phyloP scores from a whole-genome alignment of 2,113 vertebrate genomes.

The Ceuthmochares aereus region DNA sequence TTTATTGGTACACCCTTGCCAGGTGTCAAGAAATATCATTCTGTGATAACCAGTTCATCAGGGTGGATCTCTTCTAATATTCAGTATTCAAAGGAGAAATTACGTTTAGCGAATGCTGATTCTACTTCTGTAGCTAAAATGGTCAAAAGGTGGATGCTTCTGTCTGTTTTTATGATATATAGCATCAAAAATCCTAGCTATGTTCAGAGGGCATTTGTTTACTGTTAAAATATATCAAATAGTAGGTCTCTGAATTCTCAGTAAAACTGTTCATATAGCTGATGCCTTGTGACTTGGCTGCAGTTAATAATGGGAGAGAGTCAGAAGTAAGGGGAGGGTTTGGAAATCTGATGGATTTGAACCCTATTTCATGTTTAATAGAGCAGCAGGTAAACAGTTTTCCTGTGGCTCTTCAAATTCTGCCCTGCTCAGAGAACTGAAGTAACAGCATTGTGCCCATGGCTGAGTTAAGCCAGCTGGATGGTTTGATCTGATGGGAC shows the following conservation, averaged over 20 bases:
- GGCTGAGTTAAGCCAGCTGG: not conserved
- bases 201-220: not conserved
- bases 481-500: not conserved
- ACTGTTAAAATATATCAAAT: not conserved
- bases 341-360: not conserved
- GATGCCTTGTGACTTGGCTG: not conserved
- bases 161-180: not conserved
- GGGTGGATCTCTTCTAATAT: not conserved
- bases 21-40: not conserved
- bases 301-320: not conserved
- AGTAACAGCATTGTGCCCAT: not conserved
- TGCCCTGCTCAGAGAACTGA: not conserved
- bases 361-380: not conserved
- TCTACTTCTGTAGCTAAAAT: not conserved
- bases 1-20: not conserved
- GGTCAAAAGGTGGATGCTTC: not conserved
- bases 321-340: not conserved
- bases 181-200: not conserved
- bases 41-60: not conserved
- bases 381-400: not conserved
- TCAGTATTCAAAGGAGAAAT: not conserved
- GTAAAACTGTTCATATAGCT: not conserved
- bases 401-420: not conserved
- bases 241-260: not conserved
- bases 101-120: not conserved